Evolutionary conservation across 1,140 invertebrate genomes (phyloP), one percentile per base, ranked within the genome.

Genomic region (Epicauta chinensis): DNA sequence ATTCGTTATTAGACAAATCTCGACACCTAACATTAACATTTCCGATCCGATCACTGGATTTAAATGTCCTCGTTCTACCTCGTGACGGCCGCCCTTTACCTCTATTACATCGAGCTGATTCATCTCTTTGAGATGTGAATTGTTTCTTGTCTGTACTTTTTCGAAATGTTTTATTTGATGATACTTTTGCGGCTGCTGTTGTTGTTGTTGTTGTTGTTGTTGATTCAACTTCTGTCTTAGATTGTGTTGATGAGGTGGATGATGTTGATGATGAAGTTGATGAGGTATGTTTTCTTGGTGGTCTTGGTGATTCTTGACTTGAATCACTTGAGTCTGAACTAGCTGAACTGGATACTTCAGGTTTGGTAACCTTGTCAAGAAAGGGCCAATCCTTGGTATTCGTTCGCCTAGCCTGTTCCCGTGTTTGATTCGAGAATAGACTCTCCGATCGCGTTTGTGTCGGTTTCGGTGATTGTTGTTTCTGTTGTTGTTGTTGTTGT

Each of bases 21-120:
- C 80, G 73, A 75, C 69, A 45, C 72, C 77, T 67, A 75, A 75
- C 65, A 76, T 77, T 71, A 81, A 70, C 73, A 75, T 76, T 76
- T 80, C 77, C 72, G 78, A 78, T 66, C 76, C 80, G 70, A 80
- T 78, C 73, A 80, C 77, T 67, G 63, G 75, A 67, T 69, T 76
- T 65, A 68, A 54, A 38, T 59, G 69, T 38, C 37, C 49, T 67
- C 68, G 75, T 55, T 52, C 62, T 46, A 10, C 55, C 59, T 57
- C 63, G 52, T 39, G 58, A 13, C 40, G 61, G 50, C 48, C 59
- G 40, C 38, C 61, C 61, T 55, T 58, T 53, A 9, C 56, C 61
- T 55, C 62, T 42, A 45, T 38, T 23, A 23, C 23, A 39, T 59
- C 53, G 37, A 30, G 39, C 31, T 17, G 43, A 50, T 64, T 67